Conservation (phyloP, 2,888 invertebrate species). For the Drosophila birchii region DNA sequence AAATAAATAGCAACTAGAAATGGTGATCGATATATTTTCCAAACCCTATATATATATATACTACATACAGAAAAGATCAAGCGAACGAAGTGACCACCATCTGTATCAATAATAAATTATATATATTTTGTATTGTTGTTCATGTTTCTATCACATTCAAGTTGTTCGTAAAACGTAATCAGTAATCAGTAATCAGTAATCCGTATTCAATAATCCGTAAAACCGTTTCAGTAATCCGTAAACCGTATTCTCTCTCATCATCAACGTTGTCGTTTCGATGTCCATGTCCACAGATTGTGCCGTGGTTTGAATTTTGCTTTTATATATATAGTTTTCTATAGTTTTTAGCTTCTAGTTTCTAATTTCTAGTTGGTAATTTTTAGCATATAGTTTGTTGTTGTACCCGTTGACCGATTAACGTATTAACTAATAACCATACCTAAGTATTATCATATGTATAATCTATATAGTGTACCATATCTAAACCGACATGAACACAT, state of each 20-base stretch:
- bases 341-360: conserved; percentile 55
- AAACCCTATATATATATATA: conserved; percentile 11
- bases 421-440: conserved; percentile 49
- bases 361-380: conserved; percentile 60
- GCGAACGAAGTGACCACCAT: conserved; percentile 29
- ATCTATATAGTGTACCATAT: conserved; percentile 65
- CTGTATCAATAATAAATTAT: conserved; percentile 41
- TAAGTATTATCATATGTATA: conserved; percentile 61
- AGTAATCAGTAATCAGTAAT: conserved; percentile 47
- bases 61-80: conserved; percentile 35
- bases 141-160: conserved; percentile 67
- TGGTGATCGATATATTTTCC: conserved; percentile 21
- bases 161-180: conserved; percentile 57
- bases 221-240: conserved; percentile 60
- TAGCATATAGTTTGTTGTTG: conserved; percentile 70
- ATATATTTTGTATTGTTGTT: conserved; percentile 72
- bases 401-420: conserved; percentile 55
- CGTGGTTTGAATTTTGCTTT: conserved; percentile 48
- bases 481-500: conserved; percentile 39
- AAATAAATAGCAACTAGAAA: conserved; percentile 32
- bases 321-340: conserved; percentile 32
- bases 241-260: conserved; percentile 58
- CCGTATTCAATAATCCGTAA: conserved; percentile 59
- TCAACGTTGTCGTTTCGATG: conserved; percentile 62
- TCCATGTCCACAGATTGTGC: conserved; percentile 50